Evolutionary conservation across 2,113 vertebrate genomes (phyloP).

Genomic region (Phylloscopus trochiloides): DNA sequence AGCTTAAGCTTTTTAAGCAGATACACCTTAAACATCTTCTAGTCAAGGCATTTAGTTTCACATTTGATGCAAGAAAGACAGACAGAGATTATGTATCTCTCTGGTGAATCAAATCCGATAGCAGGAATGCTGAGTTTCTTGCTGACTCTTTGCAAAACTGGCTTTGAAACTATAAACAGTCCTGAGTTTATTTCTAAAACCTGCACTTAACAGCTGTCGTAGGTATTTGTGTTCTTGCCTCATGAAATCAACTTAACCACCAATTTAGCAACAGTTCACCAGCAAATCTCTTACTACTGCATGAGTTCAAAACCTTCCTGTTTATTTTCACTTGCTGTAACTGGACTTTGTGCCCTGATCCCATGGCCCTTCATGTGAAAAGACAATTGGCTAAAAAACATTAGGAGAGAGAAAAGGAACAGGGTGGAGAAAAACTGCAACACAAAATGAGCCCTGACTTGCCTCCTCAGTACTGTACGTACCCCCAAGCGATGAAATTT

Average conservation of each 20-base stretch:
- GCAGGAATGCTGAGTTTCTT: background rate
- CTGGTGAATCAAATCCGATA: background rate
- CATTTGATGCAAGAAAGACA: background rate
- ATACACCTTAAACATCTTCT: background rate
- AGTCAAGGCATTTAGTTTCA: background rate
- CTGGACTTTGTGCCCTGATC: background rate
- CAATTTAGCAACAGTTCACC: background rate
- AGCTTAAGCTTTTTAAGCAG: conserved; percentile 8
- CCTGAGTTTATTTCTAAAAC: background rate
- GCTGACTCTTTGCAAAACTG: background rate
- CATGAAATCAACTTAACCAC: background rate
- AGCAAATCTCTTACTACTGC: background rate
- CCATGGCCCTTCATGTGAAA: background rate
- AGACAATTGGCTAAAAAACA: conserved; percentile 24
- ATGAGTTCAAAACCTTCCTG: background rate
- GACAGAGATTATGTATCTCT: background rate
- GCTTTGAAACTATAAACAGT: background rate
- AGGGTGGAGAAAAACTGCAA: background rate
- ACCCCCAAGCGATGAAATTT: background rate
- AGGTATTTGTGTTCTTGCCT: background rate
- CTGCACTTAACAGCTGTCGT: background rate
- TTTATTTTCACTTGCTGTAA: conserved; percentile 6
- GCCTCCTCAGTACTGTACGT: background rate
- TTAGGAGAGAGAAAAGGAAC: background rate
- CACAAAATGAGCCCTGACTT: background rate